These are phyloP conservation scores for Falco columbarius DNA, from an alignment of 2,797 vertebrate species.

Conservation along the genomic window DNA sequence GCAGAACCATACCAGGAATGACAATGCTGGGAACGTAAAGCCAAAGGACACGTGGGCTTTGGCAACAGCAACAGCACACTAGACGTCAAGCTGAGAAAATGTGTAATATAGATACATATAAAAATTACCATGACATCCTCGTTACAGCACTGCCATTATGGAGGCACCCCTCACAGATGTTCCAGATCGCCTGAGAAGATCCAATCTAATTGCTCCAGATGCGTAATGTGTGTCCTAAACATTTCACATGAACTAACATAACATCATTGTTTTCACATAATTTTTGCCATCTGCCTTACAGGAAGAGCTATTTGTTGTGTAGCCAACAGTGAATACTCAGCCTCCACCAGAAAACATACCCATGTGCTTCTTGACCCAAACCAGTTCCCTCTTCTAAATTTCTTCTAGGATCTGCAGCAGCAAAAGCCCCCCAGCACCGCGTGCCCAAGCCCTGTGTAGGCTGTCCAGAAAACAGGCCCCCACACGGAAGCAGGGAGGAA, in stretches of 20 bases:
- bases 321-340: not conserved
- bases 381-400: not conserved
- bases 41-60: not conserved
- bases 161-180: not conserved
- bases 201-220: not conserved
- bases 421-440: not conserved
- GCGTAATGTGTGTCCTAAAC: not conserved
- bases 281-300: not conserved
- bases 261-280: not conserved
- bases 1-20: not conserved
- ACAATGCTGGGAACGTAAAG: constrained; percentile 2
- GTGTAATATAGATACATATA: not conserved
- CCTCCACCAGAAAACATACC: not conserved
- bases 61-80: not conserved
- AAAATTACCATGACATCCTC: not conserved
- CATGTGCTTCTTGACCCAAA: not conserved
- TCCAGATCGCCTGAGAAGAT: not conserved
- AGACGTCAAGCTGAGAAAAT: constrained; percentile 13
- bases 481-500: not conserved
- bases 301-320: not conserved
- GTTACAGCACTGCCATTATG: not conserved
- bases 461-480: not conserved
- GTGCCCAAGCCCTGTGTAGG: not conserved
- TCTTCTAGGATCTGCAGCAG: not conserved
- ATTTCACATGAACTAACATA: not conserved